A percentile compares a stretch with the other conserved stretches of the same genome.
Evolutionary conservation across 2,888 invertebrate genomes (phyloP).

Genomic region (Tenthredo notha): DNA sequence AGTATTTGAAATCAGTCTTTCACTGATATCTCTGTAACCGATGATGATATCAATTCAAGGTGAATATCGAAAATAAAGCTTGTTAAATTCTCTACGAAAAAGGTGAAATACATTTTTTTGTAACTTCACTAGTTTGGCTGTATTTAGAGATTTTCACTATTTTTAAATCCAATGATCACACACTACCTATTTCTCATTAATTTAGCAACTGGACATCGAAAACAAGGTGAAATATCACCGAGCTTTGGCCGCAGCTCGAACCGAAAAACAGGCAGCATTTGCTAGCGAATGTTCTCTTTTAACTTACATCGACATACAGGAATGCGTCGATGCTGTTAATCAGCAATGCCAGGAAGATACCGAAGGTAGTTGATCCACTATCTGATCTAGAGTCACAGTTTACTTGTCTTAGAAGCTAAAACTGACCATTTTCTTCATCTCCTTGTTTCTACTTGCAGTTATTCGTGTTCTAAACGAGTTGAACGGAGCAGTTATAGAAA

Average conservation of each 20-base stretch:
- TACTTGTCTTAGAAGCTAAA: neutral
- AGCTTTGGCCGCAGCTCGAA: constrained; percentile 78
- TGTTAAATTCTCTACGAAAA: neutral
- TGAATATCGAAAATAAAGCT: neutral
- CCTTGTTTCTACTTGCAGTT: constrained; percentile 60
- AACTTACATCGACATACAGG: constrained; percentile 85
- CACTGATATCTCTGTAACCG: neutral
- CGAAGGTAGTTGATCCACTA: constrained; percentile 74
- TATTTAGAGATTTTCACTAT: neutral
- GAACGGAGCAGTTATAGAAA: constrained; percentile 82
- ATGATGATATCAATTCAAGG: neutral
- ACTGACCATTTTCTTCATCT: constrained; percentile 17
- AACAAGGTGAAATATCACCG: constrained; percentile 81
- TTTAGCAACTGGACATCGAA: constrained; percentile 80
- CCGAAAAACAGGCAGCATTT: constrained; percentile 78
- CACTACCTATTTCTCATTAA: constrained; percentile 28
- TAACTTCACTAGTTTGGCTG: neutral
- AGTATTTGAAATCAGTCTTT: neutral
- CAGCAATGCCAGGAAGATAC: constrained; percentile 80
- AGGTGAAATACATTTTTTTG: neutral
- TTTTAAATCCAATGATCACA: neutral
- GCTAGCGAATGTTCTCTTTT: constrained; percentile 81
- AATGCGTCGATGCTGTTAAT: constrained; percentile 84
- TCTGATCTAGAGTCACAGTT: neutral
- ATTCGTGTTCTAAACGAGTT: constrained; percentile 81